Evolutionary conservation across 2,888 invertebrate genomes (phyloP).

Genomic region (Metallyticus violacea): DNA sequence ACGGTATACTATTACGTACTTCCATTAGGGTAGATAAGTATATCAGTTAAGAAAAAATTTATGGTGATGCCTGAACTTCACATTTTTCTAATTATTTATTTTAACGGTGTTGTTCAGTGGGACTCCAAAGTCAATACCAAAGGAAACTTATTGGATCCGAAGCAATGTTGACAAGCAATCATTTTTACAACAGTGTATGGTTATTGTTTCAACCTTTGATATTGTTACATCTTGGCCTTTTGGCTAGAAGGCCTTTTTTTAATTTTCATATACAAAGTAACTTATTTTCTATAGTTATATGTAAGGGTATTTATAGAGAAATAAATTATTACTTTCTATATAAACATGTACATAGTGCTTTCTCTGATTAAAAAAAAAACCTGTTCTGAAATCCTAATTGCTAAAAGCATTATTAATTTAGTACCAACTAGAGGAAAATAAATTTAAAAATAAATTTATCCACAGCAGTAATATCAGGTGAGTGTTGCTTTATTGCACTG

Average conservation of each 20-base stretch:
- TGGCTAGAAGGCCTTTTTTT: slow-evolving; percentile 1
- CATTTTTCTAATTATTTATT: slow-evolving; percentile 18
- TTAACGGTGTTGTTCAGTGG: not conserved
- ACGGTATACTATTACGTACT: slow-evolving; percentile 10
- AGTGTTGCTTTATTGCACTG: no score
- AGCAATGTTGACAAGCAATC: not conserved
- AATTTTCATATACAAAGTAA: slow-evolving; percentile 11
- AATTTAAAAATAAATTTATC: no score
- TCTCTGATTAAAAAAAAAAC: not conserved
- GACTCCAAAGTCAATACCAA: slow-evolving; percentile 14
- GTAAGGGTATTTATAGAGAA: slow-evolving; percentile 19
- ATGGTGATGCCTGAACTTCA: slow-evolving; percentile 4
- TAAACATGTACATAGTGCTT: not conserved
- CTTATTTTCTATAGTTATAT: slow-evolving; percentile 24
- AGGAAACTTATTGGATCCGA: not conserved
- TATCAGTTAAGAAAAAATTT: not conserved
- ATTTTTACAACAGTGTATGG: not conserved
- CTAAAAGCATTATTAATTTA: not conserved
- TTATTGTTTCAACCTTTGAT: slow-evolving; percentile 7
- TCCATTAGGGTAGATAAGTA: slow-evolving; percentile 1
- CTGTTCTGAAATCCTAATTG: not conserved
- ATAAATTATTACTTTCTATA: slow-evolving; percentile 9
- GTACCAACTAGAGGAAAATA: not conserved
- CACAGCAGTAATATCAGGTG: no score
- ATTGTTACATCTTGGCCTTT: slow-evolving; percentile 4